Percentiles rank a stretch among this genome's conserved stretches.
Evolutionary conservation across 1,140 invertebrate species (phyloP).

Genomic region (Tyrophagus putrescentiae): DNA sequence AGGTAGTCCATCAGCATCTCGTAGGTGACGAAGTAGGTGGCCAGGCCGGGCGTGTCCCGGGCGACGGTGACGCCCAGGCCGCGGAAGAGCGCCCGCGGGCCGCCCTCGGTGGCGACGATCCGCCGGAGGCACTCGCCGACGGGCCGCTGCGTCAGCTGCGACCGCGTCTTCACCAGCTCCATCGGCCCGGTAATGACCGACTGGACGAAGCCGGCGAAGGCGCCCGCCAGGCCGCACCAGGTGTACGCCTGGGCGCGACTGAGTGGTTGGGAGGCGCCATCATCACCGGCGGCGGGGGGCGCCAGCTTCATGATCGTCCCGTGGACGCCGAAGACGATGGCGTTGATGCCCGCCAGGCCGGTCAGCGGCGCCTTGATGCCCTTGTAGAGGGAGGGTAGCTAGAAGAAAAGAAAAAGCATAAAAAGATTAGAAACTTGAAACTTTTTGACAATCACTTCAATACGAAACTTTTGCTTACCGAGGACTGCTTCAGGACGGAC

Average conservation of each 20-base stretch:
- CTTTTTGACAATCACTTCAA: slow-evolving; percentile 43
- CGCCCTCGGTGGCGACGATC: slow-evolving; percentile 49
- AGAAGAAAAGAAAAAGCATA: slow-evolving; percentile 31
- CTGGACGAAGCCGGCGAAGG: slow-evolving; percentile 45
- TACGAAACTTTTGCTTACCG: slow-evolving; percentile 43
- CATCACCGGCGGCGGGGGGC: neutral
- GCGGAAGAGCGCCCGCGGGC: slow-evolving; percentile 49
- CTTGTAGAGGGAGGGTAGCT: slow-evolving; percentile 52
- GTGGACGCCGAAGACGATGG: slow-evolving; percentile 63
- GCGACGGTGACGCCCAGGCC: slow-evolving; percentile 56
- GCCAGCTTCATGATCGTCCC: slow-evolving; percentile 7
- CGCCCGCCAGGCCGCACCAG: slow-evolving; percentile 56
- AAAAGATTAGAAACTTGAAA: slow-evolving; percentile 75
- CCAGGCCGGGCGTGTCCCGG: slow-evolving; percentile 50
- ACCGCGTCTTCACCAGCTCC: slow-evolving; percentile 67
- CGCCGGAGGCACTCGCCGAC: slow-evolving; percentile 47
- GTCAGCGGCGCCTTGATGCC: slow-evolving; percentile 71
- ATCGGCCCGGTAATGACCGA: slow-evolving; percentile 65
- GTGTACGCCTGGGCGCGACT: slow-evolving; percentile 40
- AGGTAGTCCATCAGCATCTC: slow-evolving; percentile 37
- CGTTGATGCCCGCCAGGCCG: slow-evolving; percentile 69
- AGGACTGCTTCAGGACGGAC: neutral
- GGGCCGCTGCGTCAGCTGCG: slow-evolving; percentile 48
- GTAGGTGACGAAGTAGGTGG: slow-evolving; percentile 55
- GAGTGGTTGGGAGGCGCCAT: slow-evolving; percentile 43